Evolutionary conservation across 2,888 invertebrate genomes (phyloP), one percentile per base, ranked within the genome.

Genomic region (Sisyra nigra): DNA sequence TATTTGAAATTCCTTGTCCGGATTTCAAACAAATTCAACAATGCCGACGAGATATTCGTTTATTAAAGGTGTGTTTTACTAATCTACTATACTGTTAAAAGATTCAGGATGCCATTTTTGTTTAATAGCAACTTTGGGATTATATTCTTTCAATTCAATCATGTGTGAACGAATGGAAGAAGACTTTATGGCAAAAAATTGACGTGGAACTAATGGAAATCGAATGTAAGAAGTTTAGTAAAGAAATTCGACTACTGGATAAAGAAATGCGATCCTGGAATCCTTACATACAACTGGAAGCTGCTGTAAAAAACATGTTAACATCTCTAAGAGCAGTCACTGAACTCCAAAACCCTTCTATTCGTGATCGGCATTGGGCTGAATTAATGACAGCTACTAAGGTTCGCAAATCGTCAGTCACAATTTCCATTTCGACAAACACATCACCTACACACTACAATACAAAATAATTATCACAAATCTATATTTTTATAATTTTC

Each of bases 171-270:
- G 86, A 86, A 58, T 96, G 94, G 94, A 91, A 92, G 61, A 84
- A 76, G 46, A 93, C 92, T 0, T 77, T 82, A 0, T 96, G 94
- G 94, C 83, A 83, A 56, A 85, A 86, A 57, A 88, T 94, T 46
- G 91, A 94, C 54, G 86, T 92, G 2, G 94, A 94, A 54, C 77
- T 76, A 42, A 91, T 94, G 87, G 93, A 94, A 57, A 80, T 86
- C 60, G 92, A 93, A 57, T 87, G 92, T 63, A 94, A 94, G 61
- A 81, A 85, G 52, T 86, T 92, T 57, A 79, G 82, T 1, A 89
- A 89, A 56, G 89, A 91, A 52, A 60, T 89, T 24, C 69, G 86
- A 50, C 73, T 69, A 29, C 63, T 93, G 54, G 80, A 87, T 47
- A 89, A 91, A 54, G 85, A 86, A 49, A 71, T 87, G 58, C 74